Percentiles rank a stretch among this genome's conserved stretches.
Conservation (phyloP, 2,888 invertebrate species). For the Dicyrtomina minuta region DNA sequence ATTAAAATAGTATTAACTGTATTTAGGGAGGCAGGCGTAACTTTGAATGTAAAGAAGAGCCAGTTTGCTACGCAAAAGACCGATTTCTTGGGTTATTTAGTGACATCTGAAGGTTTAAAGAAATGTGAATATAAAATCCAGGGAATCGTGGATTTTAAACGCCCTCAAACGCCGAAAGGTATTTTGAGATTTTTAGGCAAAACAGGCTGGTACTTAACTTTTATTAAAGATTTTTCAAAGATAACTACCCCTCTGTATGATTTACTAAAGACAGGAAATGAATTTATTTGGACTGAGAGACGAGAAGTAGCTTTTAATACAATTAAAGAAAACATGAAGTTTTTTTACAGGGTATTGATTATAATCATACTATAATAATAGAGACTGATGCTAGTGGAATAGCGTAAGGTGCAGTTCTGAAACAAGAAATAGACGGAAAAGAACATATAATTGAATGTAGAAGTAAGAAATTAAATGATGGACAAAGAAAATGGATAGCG, state of each 20-base stretch:
- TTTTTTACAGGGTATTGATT: conserved; percentile 29
- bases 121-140: no score
- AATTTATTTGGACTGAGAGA: background rate
- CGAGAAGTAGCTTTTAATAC: conserved; percentile 28
- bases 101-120: conserved; percentile 31
- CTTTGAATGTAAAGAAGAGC: conserved; percentile 30
- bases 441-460: background rate
- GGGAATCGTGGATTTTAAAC: conserved; percentile 34
- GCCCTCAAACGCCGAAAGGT: conserved; percentile 37
- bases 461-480: background rate
- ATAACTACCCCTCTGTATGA: conserved; percentile 34
- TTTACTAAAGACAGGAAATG: conserved; percentile 10
- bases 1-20: conserved; percentile 25
- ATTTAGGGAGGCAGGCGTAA: conserved; percentile 21
- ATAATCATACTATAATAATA: conserved; percentile 21
- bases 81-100: conserved; percentile 38
- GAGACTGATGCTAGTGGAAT: conserved; percentile 28
- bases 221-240: conserved; percentile 37
- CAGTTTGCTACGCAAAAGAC: conserved; percentile 6
- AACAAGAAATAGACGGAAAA: conserved; percentile 21
- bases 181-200: conserved; percentile 40
- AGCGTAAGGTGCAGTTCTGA: conserved; percentile 30
- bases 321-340: conserved; percentile 33
- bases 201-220: conserved; percentile 34
- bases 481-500: conserved; percentile 3